Conservation (phyloP, 2,797 vertebrate species). For the Peromyscus aztecus region DNA sequence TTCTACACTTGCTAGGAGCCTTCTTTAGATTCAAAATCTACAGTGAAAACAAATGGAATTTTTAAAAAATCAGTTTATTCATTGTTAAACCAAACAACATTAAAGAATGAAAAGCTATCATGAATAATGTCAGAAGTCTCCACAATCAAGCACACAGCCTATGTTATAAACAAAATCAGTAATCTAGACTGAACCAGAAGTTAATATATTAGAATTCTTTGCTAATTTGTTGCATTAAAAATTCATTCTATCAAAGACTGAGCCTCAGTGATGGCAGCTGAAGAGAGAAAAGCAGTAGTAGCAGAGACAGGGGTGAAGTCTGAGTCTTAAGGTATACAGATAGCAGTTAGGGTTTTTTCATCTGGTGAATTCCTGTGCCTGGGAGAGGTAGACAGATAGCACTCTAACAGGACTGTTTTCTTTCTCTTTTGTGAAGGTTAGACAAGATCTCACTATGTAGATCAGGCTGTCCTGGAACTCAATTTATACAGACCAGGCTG, state of each 20-base stretch:
- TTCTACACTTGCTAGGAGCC: constrained; percentile 73
- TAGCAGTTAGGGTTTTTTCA: neutral
- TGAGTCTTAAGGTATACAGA: neutral
- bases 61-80: constrained; percentile 45
- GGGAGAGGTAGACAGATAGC: neutral
- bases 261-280: neutral
- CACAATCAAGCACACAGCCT: constrained; percentile 56
- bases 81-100: constrained; percentile 51
- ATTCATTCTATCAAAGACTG: neutral
- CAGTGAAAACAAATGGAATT: constrained; percentile 61
- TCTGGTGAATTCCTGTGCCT: neutral
- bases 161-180: constrained; percentile 40
- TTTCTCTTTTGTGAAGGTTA: neutral
- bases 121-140: constrained; percentile 13
- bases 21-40: constrained; percentile 68
- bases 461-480: neutral
- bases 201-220: constrained; percentile 29
- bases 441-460: neutral
- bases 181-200: constrained; percentile 53
- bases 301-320: neutral
- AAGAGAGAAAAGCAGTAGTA: neutral
- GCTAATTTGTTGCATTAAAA: constrained; percentile 44
- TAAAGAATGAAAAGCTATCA: constrained; percentile 64
- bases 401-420: neutral
- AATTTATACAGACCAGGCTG: neutral